Evolutionary conservation across 2,113 vertebrate species (phyloP).

Genomic region (Dromiciops gliroides): DNA sequence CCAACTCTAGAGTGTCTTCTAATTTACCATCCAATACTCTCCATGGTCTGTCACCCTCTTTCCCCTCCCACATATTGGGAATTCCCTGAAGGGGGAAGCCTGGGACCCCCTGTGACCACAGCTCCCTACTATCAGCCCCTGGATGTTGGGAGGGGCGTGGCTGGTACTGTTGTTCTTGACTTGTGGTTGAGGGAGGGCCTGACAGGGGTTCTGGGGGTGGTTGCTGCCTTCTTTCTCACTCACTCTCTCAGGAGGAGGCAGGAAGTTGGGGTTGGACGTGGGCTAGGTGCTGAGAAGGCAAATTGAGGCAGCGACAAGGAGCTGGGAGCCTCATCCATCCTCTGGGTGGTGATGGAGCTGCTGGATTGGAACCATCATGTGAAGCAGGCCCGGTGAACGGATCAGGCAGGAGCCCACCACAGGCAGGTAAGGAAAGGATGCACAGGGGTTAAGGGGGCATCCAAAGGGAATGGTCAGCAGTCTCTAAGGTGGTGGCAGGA

Average conservation of each 20-base stretch:
- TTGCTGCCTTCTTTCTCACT: constrained; percentile 43
- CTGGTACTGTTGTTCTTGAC: neutral
- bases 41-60: neutral
- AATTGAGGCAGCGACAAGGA: constrained; percentile 47
- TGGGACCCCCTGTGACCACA: neutral
- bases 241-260: constrained; percentile 72
- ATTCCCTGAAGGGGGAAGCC: neutral
- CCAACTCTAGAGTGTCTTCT: neutral
- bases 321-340: constrained; percentile 67
- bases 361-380: constrained; percentile 71
- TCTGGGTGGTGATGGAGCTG: constrained; percentile 76
- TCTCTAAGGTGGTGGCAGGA: neutral
- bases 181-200: constrained; percentile 10
- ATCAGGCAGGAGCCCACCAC: constrained; percentile 45
- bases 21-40: neutral
- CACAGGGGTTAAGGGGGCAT: neutral
- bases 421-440: constrained; percentile 74
- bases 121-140: neutral
- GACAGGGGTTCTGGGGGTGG: constrained; percentile 69
- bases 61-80: neutral
- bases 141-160: neutral
- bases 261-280: constrained; percentile 80
- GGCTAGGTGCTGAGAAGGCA: constrained; percentile 63
- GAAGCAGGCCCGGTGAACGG: constrained; percentile 52
- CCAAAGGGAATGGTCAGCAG: neutral